These are phyloP conservation scores for Acyrthosiphon pisum DNA, from an alignment of 1,140 invertebrate species.

Conservation along the genomic window DNA sequence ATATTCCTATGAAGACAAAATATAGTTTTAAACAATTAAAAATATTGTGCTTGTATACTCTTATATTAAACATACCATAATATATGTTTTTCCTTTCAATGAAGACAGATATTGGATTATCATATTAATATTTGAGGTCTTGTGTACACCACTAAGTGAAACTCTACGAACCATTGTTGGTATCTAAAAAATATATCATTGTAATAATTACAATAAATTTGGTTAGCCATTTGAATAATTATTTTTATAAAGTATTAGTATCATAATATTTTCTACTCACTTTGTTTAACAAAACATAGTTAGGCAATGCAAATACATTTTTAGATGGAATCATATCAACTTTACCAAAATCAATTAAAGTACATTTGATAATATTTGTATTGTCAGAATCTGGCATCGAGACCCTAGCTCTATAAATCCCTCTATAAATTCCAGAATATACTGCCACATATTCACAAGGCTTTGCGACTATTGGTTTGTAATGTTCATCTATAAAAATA, in stretches of 20 bases:
- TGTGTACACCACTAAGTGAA: no score
- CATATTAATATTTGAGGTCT: no score
- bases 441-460: background rate
- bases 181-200: constrained; percentile 26
- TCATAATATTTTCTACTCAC: background rate
- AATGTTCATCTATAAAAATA: background rate
- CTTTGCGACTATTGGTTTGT: background rate
- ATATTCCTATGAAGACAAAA: background rate
- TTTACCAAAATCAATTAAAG: background rate
- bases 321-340: background rate
- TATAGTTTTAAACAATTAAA: background rate
- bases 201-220: no score
- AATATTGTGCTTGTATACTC: background rate
- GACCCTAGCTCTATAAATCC: constrained; percentile 2
- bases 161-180: no score
- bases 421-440: background rate
- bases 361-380: background rate
- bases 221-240: no score
- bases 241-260: no score
- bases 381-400: background rate
- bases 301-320: background rate
- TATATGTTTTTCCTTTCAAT: background rate
- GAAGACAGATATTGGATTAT: no score
- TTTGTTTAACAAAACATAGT: background rate
- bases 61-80: constrained; percentile 7